A percentile compares a stretch with the other conserved stretches of the same genome.
Evolutionary conservation across 2,888 invertebrate species (phyloP).

Genomic region (Drosophila demipolita): DNA sequence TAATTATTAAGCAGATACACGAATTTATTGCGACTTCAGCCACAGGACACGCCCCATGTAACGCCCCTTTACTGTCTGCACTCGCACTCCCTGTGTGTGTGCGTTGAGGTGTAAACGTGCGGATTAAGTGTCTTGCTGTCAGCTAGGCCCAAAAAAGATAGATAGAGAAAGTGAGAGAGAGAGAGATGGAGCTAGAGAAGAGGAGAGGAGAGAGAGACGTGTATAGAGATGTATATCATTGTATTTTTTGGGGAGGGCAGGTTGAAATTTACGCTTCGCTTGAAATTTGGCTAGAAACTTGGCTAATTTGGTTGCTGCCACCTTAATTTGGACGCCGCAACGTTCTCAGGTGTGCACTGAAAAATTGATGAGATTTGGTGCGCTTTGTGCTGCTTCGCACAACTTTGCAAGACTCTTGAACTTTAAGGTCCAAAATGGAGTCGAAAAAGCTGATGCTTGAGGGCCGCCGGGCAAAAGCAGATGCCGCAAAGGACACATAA

Average conservation of each 20-base stretch:
- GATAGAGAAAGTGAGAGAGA: neutral
- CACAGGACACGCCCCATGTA: constrained; percentile 34
- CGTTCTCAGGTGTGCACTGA: constrained; percentile 65
- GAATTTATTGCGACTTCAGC: constrained; percentile 67
- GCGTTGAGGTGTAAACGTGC: constrained; percentile 80
- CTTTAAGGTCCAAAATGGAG: constrained; percentile 54
- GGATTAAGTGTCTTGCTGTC: constrained; percentile 79
- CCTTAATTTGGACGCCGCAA: constrained; percentile 13
- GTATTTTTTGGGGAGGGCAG: constrained; percentile 20
- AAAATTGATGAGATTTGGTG: constrained; percentile 74
- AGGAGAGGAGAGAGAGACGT: neutral
- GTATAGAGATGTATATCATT: constrained; percentile 60
- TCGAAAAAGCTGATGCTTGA: constrained; percentile 8
- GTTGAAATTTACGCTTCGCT: constrained; percentile 63
- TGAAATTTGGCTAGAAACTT: constrained; percentile 61
- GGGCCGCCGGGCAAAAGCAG: neutral
- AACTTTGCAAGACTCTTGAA: constrained; percentile 59
- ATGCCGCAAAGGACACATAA: constrained; percentile 37
- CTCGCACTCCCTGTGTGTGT: constrained; percentile 30
- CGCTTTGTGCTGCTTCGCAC: constrained; percentile 28
- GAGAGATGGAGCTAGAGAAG: neutral
- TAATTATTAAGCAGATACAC: constrained; percentile 81
- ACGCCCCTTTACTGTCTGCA: constrained; percentile 1
- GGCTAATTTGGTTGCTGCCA: constrained; percentile 64
- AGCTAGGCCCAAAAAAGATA: constrained; percentile 29